These are phyloP conservation scores for Corydoras sp. DNA, from an alignment of 2,113 vertebrate species.

Conservation along the genomic window DNA sequence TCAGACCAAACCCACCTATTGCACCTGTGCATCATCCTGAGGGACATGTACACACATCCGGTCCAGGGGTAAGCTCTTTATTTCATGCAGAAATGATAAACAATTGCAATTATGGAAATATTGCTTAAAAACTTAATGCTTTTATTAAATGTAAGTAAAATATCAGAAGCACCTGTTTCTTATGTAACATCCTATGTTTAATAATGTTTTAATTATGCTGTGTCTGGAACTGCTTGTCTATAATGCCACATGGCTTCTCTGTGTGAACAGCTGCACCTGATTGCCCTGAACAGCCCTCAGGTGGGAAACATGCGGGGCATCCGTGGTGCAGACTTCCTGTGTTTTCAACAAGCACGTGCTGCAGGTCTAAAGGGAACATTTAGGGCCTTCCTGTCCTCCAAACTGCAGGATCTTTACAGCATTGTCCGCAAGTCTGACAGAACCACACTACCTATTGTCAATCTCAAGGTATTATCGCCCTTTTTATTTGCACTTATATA, in stretches of 20 bases:
- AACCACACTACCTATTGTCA: slow-evolving; percentile 71
- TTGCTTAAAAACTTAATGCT: too few species aligned
- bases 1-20: slow-evolving; percentile 42
- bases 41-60: slow-evolving; percentile 55
- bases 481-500: not conserved
- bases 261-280: slow-evolving; percentile 79
- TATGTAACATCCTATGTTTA: too few species aligned
- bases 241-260: not conserved
- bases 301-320: slow-evolving; percentile 82
- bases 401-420: slow-evolving; percentile 89
- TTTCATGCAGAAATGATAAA: too few species aligned
- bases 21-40: slow-evolving; percentile 43
- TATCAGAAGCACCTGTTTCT: too few species aligned
- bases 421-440: slow-evolving; percentile 85
- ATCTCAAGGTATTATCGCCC: slow-evolving; percentile 72
- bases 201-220: not conserved
- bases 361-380: slow-evolving; percentile 85
- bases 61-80: slow-evolving; percentile 56
- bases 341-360: slow-evolving; percentile 90
- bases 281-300: slow-evolving; percentile 82
- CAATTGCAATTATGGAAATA: too few species aligned
- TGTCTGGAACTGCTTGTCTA: not conserved
- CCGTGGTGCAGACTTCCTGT: slow-evolving; percentile 84
- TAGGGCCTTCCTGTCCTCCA: slow-evolving; percentile 90
- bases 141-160: too few species aligned